Base-by-base conservation (phyloP, 2,797 vertebrate genomes). In the Hipposideros larvatus region DNA sequence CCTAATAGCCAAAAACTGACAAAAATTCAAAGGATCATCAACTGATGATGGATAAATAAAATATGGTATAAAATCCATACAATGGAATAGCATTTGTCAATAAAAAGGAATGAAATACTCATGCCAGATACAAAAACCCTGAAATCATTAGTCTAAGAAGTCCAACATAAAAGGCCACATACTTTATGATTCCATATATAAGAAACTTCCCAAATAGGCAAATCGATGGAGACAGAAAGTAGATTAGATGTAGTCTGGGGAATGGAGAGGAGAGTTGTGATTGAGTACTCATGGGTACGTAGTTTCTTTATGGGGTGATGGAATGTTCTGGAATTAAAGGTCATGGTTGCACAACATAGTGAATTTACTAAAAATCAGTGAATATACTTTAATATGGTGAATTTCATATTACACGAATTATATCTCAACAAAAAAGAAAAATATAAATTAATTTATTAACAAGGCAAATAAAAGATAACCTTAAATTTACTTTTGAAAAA, bases 401-500 rank as follows among this genome's bases (percentile, higher is more conserved):
- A 57, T 78, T 84, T 78, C 70, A 85, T n/a, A 41, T 79, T 75
- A 51, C n/a, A 19, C 61, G 15, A 94, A 86, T 61, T 75, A 18
- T 16, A 61, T n/a, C 21, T 89, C 57, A 74, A 73, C 91, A 74
- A 92, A 84, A 79, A 84, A 87, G n/a, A 51, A 84, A 70, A 71
- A 41, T 3, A 57, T 28, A 53, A 83, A 16, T 63, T 41, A 73
- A 63, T 46, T 65, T 65, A 77, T 24, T 79, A 91, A 80, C 37
- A 80, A 68, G 2, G n/a, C 41, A 78, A 79, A 48, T 65, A 95
- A 93, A 51, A 59, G 43, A 8, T 24, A 80, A 48, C 26, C 51
- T 88, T 91, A 78, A 57, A 51, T 71, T 87, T 92, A 85, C 18
- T 61, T 87, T 77, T 68, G 41, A 93, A 55, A 94, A 82, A 82